These are phyloP conservation scores for Phasianus colchicus DNA, from an alignment of 2,113 vertebrate species.

Conservation along the genomic window DNA sequence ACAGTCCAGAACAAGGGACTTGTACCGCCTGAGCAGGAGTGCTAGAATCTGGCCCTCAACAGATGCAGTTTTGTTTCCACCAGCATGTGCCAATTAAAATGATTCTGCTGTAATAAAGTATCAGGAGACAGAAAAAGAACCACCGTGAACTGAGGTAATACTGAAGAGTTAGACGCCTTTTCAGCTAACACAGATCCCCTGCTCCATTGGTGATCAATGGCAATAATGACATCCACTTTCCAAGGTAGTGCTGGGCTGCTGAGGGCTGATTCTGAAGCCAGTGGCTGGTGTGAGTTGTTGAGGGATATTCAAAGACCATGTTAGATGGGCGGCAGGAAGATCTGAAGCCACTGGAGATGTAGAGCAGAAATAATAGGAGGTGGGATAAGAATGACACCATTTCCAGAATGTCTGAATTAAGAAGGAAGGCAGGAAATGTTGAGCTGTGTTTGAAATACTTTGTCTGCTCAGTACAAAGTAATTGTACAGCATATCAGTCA, in stretches of 20 bases:
- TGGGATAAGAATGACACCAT: constrained; percentile 52
- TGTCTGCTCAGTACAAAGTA: background rate
- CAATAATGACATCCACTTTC: constrained; percentile 53
- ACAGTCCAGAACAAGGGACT: constrained; percentile 60
- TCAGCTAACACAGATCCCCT: constrained; percentile 37
- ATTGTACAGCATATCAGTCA: background rate
- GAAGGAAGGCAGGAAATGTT: constrained; percentile 42
- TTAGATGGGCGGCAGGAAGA: constrained; percentile 58
- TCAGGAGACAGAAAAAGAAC: constrained; percentile 50
- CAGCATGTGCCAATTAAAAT: constrained; percentile 74
- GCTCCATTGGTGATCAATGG: constrained; percentile 37
- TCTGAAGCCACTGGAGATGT: constrained; percentile 49
- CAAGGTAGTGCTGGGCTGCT: constrained; percentile 33
- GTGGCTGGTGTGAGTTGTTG: constrained; percentile 47
- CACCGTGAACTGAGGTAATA: background rate
- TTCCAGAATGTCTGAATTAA: constrained; percentile 55
- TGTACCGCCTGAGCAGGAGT: constrained; percentile 48
- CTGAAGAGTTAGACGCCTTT: constrained; percentile 38
- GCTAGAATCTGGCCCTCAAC: constrained; percentile 68
- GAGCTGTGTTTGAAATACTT: constrained; percentile 39
- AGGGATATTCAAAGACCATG: constrained; percentile 53
- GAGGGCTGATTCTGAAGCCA: constrained; percentile 41
- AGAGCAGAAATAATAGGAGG: constrained; percentile 47
- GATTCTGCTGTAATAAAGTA: constrained; percentile 65
- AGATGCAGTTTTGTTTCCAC: constrained; percentile 64